These are phyloP conservation scores for Jaculus jaculus DNA, from an alignment of 2,113 vertebrate species.

Conservation along the genomic window DNA sequence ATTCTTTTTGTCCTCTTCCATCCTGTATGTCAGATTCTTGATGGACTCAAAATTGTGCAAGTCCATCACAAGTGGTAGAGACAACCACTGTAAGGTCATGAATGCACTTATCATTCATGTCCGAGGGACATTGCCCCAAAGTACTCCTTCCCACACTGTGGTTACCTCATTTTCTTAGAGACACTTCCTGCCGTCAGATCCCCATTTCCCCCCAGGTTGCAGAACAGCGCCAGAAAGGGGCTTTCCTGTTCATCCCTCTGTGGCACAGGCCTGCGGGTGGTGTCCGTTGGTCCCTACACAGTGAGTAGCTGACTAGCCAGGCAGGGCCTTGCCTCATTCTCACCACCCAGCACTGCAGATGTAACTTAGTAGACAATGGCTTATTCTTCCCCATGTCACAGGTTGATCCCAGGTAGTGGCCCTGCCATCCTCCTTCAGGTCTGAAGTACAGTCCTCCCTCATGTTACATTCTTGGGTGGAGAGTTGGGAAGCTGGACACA, in stretches of 20 bases:
- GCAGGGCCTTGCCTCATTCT: fast-evolving
- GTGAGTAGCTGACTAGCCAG: fast-evolving
- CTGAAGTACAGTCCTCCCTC: background rate
- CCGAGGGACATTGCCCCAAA: no score
- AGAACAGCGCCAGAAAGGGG: background rate
- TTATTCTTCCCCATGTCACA: background rate
- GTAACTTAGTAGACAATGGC: background rate
- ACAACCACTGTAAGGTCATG: no score
- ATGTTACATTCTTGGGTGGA: background rate
- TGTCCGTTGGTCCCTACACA: fast-evolving
- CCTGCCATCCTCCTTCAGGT: background rate
- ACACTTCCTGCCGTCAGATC: background rate
- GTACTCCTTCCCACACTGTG: background rate
- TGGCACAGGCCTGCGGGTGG: background rate
- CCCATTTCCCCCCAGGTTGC: background rate
- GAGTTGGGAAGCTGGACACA: background rate
- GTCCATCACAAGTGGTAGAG: no score
- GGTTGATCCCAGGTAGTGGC: no score
- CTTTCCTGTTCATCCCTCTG: fast-evolving
- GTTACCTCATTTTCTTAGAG: background rate
- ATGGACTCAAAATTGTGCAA: no score
- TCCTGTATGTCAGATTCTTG: no score
- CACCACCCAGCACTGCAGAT: background rate
- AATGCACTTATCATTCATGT: no score
- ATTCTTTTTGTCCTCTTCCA: no score